Evolutionary conservation across 2,888 invertebrate species (phyloP), one percentile per base, ranked within the genome.

Genomic region (Polyommatus iphigenia): DNA sequence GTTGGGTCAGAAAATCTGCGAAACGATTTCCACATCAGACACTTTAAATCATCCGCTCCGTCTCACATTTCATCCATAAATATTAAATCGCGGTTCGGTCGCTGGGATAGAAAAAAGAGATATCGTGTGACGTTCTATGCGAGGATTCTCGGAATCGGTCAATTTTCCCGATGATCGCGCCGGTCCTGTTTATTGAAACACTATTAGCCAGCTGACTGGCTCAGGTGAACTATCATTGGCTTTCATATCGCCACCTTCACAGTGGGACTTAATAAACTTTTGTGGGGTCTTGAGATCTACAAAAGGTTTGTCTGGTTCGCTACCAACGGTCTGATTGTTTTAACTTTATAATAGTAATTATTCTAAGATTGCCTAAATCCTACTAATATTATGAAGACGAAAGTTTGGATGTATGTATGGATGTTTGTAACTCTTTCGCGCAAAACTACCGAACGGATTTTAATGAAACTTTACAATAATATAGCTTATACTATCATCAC

Each of bases 41-140:
- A 91, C 90, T 93, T 92, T 92, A 93, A 93, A 93, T 94, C 93
- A 93, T 92, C 84, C 91, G 92, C 92, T 89, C 86, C 89, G 92
- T 89, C 89, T 92, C 91, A 94, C 92, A 92, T 92, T 93, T 92
- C 92, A 91, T 91, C 93, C 90, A 93, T 94, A 93, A 93, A 93
- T 93, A 93, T 93, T 93, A 93, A 93, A 93, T 91, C 90, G 91
- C 89, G 89, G 88, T 89, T 89, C 86, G 89, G 90, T 88, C 88
- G 87, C 86, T 85, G 86, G 87, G 86, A 89, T 89, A 90, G 90
- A 90, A 91, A 90, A 62, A 90, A 91, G 88, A 89, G 90, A 89
- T 91, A 90, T 91, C 88, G 85, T 86, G 87, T 91, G 89, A 89
- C 92, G 90, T 91, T 91, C 90, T 87, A 89, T 87, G 86, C 83